A percentile compares a stretch with the other conserved stretches of the same genome.
These are phyloP conservation scores for Macropis europaea DNA, from an alignment of 2,888 invertebrate species.

Conservation along the genomic window DNA sequence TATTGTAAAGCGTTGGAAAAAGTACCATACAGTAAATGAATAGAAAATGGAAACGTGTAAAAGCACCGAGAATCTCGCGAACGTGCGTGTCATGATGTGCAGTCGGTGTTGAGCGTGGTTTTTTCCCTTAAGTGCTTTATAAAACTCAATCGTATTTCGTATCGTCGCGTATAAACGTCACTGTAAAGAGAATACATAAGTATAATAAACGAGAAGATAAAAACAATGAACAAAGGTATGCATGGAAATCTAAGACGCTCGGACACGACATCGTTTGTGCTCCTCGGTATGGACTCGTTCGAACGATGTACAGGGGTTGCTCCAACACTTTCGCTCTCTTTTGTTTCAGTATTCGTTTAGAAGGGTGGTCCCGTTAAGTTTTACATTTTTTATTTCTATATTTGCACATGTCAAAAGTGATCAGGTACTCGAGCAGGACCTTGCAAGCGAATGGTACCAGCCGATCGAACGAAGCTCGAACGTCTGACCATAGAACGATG, in stretches of 20 bases:
- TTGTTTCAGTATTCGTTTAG: too few relatives aligned
- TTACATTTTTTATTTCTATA: neutral
- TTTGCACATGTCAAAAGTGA: too few relatives aligned
- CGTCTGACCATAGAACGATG: too few relatives aligned
- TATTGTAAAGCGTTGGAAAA: conserved; percentile 7
- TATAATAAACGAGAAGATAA: conserved; percentile 17
- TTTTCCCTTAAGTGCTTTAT: conserved; percentile 78
- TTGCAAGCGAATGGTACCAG: too few relatives aligned
- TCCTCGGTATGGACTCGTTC: neutral
- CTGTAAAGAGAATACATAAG: conserved; percentile 30
- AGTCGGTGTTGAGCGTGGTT: conserved; percentile 71
- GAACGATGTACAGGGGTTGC: neutral
- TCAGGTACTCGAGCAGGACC: too few relatives aligned
- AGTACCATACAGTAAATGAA: conserved; percentile 12
- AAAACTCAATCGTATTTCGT: conserved; percentile 70
- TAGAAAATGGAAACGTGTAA: neutral
- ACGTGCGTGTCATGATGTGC: conserved; percentile 33
- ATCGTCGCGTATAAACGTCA: conserved; percentile 49
- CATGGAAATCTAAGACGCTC: neutral
- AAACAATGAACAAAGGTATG: neutral
- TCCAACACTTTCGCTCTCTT: neutral
- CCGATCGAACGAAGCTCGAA: too few relatives aligned
- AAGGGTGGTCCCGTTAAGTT: neutral
- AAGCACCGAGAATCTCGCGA: conserved; percentile 58
- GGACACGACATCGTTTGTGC: neutral